Evolutionary conservation across 1,140 invertebrate genomes (phyloP), one percentile per base, ranked within the genome.

Genomic region (Cydia pomonella): DNA sequence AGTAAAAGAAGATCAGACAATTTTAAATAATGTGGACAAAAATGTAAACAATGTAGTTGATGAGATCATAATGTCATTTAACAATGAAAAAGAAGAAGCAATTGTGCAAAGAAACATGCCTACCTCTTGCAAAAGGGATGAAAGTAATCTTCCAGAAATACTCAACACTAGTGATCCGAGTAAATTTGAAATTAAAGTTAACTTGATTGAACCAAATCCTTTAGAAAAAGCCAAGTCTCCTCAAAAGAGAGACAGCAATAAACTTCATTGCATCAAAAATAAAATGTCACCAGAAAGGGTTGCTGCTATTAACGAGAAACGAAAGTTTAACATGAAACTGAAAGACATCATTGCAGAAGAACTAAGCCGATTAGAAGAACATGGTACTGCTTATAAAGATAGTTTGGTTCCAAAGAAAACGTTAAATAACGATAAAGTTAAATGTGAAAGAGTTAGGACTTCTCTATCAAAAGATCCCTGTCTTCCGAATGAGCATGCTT

Each of bases 241-340:
- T 59, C 53, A 59, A 59, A 59, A 59, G 21, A 59, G n/a, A 23
- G 53, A 59, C 12, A 3, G 21, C 10, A 9, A 59, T 23, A 23
- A 21, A 59, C 5, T 23, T 23, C 53, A 6, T 12, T 23, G 21
- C 3, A 23, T 23, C 18, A 59, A 87, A 82, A 80, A 79, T 62
- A 90, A 83, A 80, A 77, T 89, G 38, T 77, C 84, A 23, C 81
- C 86, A 63, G 86, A 91, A 77, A 87, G 87, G 76, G 66, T 84
- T 63, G 91, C 90, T 62, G 82, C 79, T 73, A 93, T 92, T 72
- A 79, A 87, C 77, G 77, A 86, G 77, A 93, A 93, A 64, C 84
- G 91, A 75, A 82, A 89, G 74, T 92, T 92, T 72, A 92, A 92
- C 77, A 92, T 87, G 85, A 90, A 87, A 75, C 75, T 93, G 73